Percentiles rank a stretch among this genome's conserved stretches.
Conservation (phyloP, 2,797 vertebrate species). For the Sandelia bainsii region DNA sequence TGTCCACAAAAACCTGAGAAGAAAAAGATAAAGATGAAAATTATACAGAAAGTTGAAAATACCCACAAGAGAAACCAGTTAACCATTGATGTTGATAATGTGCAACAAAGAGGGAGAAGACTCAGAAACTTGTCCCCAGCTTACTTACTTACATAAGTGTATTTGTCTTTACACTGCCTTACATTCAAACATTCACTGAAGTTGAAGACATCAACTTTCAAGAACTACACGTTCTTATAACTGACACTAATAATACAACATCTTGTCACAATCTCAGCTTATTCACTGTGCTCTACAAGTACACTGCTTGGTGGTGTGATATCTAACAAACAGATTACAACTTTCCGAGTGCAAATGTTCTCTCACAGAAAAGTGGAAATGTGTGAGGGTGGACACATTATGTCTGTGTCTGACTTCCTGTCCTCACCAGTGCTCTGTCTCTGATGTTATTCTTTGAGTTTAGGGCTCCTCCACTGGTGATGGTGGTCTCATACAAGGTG, state of each 20-base stretch:
- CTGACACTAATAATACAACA: constrained; percentile 21
- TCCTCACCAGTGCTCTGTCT: constrained; percentile 91
- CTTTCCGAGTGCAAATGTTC: constrained; percentile 20
- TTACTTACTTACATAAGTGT: too few relatives aligned
- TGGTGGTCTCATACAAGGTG: constrained; percentile 90
- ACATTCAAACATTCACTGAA: background rate
- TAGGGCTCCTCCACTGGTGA: constrained; percentile 86
- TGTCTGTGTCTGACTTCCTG: background rate
- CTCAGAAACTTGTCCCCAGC: background rate
- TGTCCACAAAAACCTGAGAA: constrained; percentile 90
- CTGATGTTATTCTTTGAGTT: constrained; percentile 84
- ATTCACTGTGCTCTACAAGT: constrained; percentile 37
- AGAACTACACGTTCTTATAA: background rate
- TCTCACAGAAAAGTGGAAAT: constrained; percentile 20
- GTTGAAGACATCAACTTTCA: background rate
- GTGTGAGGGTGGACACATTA: constrained; percentile 3
- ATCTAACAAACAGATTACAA: constrained; percentile 30
- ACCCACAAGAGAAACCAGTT: background rate
- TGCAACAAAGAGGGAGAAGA: background rate
- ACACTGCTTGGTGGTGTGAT: constrained; percentile 36
- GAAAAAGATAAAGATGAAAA: constrained; percentile 9
- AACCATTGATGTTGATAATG: constrained; percentile 1
- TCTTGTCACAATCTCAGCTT: constrained; percentile 35
- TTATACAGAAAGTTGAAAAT: background rate
- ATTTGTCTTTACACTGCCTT: background rate